Conservation (phyloP, 2,797 vertebrate species). For the Rallus crepitans region DNA sequence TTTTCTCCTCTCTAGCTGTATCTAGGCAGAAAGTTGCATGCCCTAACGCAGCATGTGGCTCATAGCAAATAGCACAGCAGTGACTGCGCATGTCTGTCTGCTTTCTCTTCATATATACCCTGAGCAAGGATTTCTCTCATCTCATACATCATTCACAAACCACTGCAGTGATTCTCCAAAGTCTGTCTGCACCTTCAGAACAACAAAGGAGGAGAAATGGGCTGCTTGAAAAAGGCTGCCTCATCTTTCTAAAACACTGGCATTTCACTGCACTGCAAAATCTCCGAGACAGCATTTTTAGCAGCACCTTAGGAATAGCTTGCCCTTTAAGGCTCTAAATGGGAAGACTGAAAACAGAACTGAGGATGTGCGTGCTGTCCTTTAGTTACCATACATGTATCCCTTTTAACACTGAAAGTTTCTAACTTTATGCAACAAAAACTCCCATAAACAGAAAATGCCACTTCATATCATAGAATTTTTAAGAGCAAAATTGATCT, state of each 20-base stretch:
- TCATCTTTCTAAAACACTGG: not conserved
- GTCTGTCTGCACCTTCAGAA: slow-evolving; percentile 13
- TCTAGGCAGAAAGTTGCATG: slow-evolving; percentile 10
- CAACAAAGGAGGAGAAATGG: slow-evolving; percentile 11
- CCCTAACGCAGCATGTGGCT: not conserved
- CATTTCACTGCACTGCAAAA: slow-evolving; percentile 1
- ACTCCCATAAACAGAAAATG: not conserved
- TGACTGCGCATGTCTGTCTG: not conserved
- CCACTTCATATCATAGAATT: not conserved
- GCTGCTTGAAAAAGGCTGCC: not conserved
- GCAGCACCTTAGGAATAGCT: not conserved
- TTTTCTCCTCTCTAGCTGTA: not conserved
- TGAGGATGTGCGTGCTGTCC: not conserved
- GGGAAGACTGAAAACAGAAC: not conserved
- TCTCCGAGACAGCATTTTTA: not conserved
- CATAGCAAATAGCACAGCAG: slow-evolving; percentile 31
- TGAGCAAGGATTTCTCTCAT: slow-evolving; percentile 31
- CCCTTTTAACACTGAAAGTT: not conserved
- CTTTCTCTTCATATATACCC: not conserved
- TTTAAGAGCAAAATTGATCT: not conserved
- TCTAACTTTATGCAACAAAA: not conserved
- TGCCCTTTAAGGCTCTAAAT: not conserved
- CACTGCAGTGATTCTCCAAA: slow-evolving; percentile 28
- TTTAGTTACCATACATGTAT: not conserved
- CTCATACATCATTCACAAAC: slow-evolving; percentile 47